Base-by-base conservation (phyloP, 2,113 vertebrate genomes). In the Otis tarda region DNA sequence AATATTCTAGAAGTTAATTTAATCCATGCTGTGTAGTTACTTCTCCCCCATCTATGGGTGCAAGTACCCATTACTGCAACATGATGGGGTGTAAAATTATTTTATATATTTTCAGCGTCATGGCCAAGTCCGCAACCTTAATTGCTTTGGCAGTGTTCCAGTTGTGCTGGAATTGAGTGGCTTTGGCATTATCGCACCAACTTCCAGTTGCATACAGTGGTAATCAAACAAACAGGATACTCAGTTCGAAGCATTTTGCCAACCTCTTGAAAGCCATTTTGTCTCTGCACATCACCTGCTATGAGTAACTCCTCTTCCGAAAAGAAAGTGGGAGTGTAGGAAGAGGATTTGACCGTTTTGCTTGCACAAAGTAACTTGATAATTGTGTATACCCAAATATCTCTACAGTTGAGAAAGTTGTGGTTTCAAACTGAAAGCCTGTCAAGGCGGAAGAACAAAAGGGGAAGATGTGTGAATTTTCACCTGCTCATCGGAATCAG, bases 101-200 rank as follows among this genome's bases (percentile, higher is more conserved):
- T 94, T 94, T 94, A 24, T 96, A 37, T 43, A 55, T 95, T 95
- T 92, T 87, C 64, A 65, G 93, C 85, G 77, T 95, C 65, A 25
- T 60, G 96, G 95, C 95, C 90, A 93, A 95, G 85, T 92, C 93
- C 90, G 92, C 89, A 95, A 87, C 77, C 91, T 97, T 98, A 97
- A 98, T 97, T 96, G 96, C 94, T 97, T 97, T 97, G 97, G 96
- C 94, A 89, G 91, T 35, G 13, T 94, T 97, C 93, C 93, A 93
- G 95, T 92, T 97, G 97, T 97, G 37, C 95, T 78, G 94, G 94
- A 89, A 89, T 82, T 94, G 96, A 92, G 93, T 92, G 97, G 96
- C 94, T 97, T 97, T 20, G 53, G 93, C 70, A 52, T 92, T 97
- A 95, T 93, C 94, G 35, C 94, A 70, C 75, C 25, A 85, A 92